Evolutionary conservation across 2,113 vertebrate genomes (phyloP).

Genomic region (Jacana jacana): DNA sequence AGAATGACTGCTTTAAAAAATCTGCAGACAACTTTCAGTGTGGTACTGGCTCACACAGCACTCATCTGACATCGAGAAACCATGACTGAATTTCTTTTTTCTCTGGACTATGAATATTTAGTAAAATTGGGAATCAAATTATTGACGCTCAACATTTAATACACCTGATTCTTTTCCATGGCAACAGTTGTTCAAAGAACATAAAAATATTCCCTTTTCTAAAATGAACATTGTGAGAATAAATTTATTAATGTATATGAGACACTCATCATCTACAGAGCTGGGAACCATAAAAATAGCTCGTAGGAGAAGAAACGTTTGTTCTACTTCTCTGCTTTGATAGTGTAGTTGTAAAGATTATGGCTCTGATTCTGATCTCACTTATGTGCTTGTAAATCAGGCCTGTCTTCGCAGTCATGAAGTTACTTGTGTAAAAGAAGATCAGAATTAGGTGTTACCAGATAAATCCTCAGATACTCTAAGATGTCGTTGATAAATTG

Average conservation of each 20-base stretch:
- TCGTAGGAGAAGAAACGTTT: neutral
- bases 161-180: neutral
- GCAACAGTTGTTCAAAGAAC: neutral
- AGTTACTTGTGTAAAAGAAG: neutral
- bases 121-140: neutral
- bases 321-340: neutral
- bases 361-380: neutral
- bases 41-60: neutral
- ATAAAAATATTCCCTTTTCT: neutral
- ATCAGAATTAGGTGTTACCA: neutral
- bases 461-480: neutral
- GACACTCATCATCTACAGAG: neutral
- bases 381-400: neutral
- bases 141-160: neutral
- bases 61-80: neutral
- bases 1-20: neutral
- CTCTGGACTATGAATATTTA: conserved; percentile 3
- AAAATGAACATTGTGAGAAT: neutral
- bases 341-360: neutral
- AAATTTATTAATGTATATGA: neutral
- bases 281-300: neutral
- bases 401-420: neutral
- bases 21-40: neutral
- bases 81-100: neutral
- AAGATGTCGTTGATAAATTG: neutral